These are phyloP conservation scores for Panzeria rudis DNA, from an alignment of 2,888 invertebrate genomes.

Conservation along the genomic window DNA sequence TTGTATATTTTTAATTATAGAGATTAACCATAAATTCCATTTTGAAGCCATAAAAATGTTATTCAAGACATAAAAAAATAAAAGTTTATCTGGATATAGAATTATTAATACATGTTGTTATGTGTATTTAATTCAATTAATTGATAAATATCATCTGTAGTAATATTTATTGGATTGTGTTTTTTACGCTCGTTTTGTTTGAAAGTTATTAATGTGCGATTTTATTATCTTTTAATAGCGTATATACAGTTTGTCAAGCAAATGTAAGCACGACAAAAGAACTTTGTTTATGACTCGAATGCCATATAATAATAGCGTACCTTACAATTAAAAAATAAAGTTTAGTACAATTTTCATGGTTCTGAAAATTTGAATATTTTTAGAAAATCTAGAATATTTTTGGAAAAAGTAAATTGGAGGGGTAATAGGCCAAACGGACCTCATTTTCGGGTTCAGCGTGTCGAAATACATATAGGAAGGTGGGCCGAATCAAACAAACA, in stretches of 20 bases:
- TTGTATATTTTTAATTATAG: constrained; percentile 65
- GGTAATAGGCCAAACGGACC: too few species aligned
- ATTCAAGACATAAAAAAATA: constrained; percentile 50
- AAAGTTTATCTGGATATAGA: constrained; percentile 40
- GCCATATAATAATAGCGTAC: too few species aligned
- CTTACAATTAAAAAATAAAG: too few species aligned
- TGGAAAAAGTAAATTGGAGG: too few species aligned
- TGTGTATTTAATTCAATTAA: constrained; percentile 66
- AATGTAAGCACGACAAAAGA: neutral
- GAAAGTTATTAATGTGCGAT: constrained; percentile 56
- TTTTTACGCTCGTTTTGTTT: constrained; percentile 10
- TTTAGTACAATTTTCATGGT: too few species aligned
- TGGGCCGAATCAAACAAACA: too few species aligned
- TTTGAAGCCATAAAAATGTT: constrained; percentile 59
- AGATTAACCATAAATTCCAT: constrained; percentile 62
- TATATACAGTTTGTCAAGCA: constrained; percentile 1
- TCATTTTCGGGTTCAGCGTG: too few species aligned
- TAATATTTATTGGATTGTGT: constrained; percentile 36
- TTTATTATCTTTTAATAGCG: constrained; percentile 51
- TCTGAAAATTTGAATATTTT: too few species aligned
- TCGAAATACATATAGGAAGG: too few species aligned
- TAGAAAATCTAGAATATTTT: too few species aligned
- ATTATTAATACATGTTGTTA: constrained; percentile 9
- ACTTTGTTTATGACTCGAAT: too few species aligned
- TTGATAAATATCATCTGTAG: constrained; percentile 59